These are phyloP conservation scores for Henicopernis longicauda DNA, from an alignment of 2,113 vertebrate species.

Conservation along the genomic window DNA sequence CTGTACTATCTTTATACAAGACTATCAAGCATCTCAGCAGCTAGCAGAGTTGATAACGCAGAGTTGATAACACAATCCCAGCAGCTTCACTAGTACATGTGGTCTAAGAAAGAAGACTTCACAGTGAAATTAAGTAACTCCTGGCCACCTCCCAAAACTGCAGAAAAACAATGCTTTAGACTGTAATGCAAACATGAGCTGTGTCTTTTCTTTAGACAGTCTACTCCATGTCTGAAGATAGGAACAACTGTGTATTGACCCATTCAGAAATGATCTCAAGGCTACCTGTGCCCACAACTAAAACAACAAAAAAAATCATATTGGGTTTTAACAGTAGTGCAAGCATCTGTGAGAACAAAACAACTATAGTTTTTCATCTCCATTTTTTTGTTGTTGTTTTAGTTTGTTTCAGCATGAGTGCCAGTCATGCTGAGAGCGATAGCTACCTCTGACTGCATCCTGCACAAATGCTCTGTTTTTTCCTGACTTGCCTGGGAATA, in stretches of 20 bases:
- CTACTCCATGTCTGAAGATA: neutral
- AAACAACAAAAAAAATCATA: neutral
- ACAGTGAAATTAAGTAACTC: neutral
- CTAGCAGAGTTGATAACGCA: neutral
- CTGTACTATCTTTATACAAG: neutral
- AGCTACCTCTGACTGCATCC: neutral
- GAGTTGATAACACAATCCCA: neutral
- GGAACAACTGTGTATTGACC: neutral
- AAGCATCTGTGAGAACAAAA: neutral
- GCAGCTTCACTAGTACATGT: neutral
- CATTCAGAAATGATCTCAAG: neutral
- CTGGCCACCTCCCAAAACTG: fast-evolving
- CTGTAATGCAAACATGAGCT: neutral
- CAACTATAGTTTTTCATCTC: neutral
- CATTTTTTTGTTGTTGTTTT: neutral
- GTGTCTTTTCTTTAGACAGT: neutral
- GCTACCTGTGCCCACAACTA: neutral
- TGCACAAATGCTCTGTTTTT: neutral
- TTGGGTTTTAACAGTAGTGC: neutral
- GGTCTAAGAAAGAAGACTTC: neutral
- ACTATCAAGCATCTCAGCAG: neutral
- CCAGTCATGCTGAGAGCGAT: neutral
- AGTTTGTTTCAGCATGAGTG: neutral
- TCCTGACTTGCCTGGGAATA: neutral
- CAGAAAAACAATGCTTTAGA: neutral